These are phyloP conservation scores for Paraescarpia echinospica DNA, from an alignment of 1,140 invertebrate species.

Conservation along the genomic window DNA sequence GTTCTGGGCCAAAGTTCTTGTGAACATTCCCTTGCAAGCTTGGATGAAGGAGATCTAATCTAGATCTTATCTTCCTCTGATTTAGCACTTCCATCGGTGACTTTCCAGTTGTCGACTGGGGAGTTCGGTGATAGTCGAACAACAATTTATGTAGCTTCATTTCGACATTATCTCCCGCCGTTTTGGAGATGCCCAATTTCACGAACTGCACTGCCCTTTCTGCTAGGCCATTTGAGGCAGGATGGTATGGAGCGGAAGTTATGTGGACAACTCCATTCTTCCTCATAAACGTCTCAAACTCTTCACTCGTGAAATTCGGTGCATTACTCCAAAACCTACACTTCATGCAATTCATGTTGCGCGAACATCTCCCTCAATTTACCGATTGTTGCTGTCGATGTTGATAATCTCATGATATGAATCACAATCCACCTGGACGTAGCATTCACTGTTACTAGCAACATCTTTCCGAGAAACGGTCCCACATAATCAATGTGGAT, in stretches of 20 bases:
- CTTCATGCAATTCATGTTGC: conserved; percentile 49
- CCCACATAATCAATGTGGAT: conserved; percentile 22
- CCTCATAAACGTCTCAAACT: conserved; percentile 53
- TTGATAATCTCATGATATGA: conserved; percentile 11
- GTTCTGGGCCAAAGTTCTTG: too few species aligned
- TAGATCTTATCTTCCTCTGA: background rate
- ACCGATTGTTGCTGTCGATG: conserved; percentile 31
- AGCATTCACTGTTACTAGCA: conserved; percentile 19
- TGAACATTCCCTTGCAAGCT: background rate
- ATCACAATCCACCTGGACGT: conserved; percentile 16
- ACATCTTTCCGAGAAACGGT: conserved; percentile 18
- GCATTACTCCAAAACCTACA: conserved; percentile 57
- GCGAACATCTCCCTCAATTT: conserved; percentile 46
- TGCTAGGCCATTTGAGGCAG: conserved; percentile 58
- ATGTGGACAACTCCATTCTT: conserved; percentile 51
- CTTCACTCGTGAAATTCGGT: conserved; percentile 50
- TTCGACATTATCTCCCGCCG: conserved; percentile 1
- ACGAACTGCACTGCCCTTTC: conserved; percentile 44
- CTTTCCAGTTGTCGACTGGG: background rate
- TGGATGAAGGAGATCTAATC: background rate
- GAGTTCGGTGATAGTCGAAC: background rate
- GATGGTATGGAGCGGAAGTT: conserved; percentile 52
- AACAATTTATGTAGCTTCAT: background rate
- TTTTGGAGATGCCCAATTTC: conserved; percentile 23
- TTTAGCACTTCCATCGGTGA: background rate